These are phyloP conservation scores for Phrixothrix hirtus DNA, from an alignment of 2,888 invertebrate species.

Conservation along the genomic window DNA sequence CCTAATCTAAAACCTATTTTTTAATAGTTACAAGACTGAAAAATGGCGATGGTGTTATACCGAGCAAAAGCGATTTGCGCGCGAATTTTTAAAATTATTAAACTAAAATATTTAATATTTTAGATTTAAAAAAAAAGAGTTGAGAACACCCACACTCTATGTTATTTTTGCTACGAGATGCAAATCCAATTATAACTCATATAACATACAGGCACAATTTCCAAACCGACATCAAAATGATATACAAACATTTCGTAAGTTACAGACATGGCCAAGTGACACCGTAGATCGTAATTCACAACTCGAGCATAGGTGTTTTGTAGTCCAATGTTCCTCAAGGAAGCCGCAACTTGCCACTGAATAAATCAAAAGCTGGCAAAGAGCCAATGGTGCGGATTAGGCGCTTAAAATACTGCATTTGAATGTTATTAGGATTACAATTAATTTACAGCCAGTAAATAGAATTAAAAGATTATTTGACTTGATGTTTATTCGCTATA, in stretches of 20 bases:
- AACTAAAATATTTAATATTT: not conserved
- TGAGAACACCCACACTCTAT: constrained; percentile 39
- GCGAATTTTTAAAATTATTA: not conserved
- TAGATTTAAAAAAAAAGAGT: constrained; percentile 16
- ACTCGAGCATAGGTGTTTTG: constrained; percentile 49
- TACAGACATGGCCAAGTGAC: constrained; percentile 51
- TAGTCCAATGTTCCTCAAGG: constrained; percentile 47
- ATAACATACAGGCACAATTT: constrained; percentile 45
- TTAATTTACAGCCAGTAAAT: constrained; percentile 8
- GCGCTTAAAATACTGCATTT: constrained; percentile 13
- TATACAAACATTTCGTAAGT: constrained; percentile 52
- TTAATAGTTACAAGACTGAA: too few species aligned
- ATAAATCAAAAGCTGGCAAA: constrained; percentile 50
- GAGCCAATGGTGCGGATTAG: constrained; percentile 41
- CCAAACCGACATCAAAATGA: constrained; percentile 49
- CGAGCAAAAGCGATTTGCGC: too few species aligned
- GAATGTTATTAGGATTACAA: constrained; percentile 6
- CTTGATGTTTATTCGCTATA: too few species aligned
- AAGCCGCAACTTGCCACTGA: constrained; percentile 48
- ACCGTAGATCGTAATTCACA: constrained; percentile 49
- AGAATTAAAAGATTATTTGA: not conserved
- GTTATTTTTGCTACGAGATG: constrained; percentile 43
- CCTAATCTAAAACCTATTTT: too few species aligned
- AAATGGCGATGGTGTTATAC: too few species aligned
- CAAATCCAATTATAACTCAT: constrained; percentile 48